A percentile compares a stretch with the other conserved stretches of the same genome.
phyloP scores from a whole-genome alignment of 2,113 vertebrate species.

The Heloderma charlesbogerti region DNA sequence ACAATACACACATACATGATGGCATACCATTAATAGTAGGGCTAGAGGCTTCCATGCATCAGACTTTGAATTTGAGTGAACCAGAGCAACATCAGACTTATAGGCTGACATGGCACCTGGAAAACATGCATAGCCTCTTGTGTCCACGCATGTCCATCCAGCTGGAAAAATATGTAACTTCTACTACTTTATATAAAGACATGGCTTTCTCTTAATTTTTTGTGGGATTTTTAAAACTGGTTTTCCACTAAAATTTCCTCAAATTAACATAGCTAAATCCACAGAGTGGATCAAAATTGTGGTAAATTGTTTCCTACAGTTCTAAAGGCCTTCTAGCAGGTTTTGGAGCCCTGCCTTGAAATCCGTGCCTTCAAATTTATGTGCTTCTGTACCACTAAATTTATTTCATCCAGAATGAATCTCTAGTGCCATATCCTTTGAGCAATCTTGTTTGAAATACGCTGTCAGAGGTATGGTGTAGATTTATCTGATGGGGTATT shows the following conservation, averaged over 20 bases:
- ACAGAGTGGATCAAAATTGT: not conserved
- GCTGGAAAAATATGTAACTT: not conserved
- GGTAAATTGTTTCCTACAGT: not conserved
- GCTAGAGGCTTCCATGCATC: not conserved
- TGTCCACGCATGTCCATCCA: too few species aligned
- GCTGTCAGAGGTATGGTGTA: not conserved
- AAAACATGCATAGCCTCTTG: not conserved
- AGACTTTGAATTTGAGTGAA: not conserved
- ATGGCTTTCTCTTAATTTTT: not conserved
- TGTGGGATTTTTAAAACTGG: not conserved
- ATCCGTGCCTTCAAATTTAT: not conserved
- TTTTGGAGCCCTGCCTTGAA: not conserved
- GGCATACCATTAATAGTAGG: not conserved
- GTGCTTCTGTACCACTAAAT: not conserved
- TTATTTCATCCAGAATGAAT: not conserved
- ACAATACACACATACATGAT: not conserved
- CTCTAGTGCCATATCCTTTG: not conserved
- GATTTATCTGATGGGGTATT: not conserved
- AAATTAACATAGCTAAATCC: not conserved
- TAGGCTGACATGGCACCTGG: not conserved
- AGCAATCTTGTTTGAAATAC: not conserved
- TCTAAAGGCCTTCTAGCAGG: not conserved
- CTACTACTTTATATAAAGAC: not conserved
- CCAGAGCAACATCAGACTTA: not conserved
- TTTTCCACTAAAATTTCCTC: not conserved